Evolutionary conservation across 2,797 vertebrate species (phyloP), one percentile per base, ranked within the genome.

Genomic region (Ptychadena robeensis): DNA sequence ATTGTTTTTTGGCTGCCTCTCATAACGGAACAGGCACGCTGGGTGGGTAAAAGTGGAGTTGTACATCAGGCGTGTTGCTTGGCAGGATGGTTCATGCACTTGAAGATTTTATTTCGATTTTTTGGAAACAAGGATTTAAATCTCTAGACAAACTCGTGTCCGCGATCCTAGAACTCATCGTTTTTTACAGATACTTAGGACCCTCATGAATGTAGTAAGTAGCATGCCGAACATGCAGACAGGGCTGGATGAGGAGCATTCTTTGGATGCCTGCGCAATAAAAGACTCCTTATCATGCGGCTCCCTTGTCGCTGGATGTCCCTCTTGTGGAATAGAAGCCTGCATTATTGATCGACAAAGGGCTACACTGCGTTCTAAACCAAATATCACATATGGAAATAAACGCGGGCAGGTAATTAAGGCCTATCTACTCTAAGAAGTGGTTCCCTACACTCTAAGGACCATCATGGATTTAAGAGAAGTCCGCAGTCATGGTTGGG

Each of bases 231-330:
- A 81, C 40, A 73, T 37, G 71, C 65, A 61, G 53, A 82, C 80
- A 68, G 57, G 68, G 44, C 4, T 3, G 22, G 7, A 73, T 28
- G 30, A 11, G 40, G 27, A 35, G 44, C 80, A 82, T 76, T 82
- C 73, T 64, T 82, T 61, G 59, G 73, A 82, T 82, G 61, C 81
- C 65, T 67, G 9, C 34, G 70, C 28, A 40, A 10, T 66, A 73
- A n/a, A n/a, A 28, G n/a, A 34, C 31, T 18, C 15, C 35, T n/a
- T n/a, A 61, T 25, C 66, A 37, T 82, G 61, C n/a, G n/a, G 67
- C 81, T 73, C 70, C 48, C 65, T 76, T 76, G 81, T 69, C n/a
- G 67, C 75, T 82, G 65, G 81, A 70, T 76, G 81, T 82, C 81
- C 81, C 81, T 82, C 73, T 76, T 76, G 73, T 82, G 73, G 81